These are phyloP conservation scores for Brachionus plicatilis DNA, from an alignment of 1,140 invertebrate species.

Conservation along the genomic window DNA sequence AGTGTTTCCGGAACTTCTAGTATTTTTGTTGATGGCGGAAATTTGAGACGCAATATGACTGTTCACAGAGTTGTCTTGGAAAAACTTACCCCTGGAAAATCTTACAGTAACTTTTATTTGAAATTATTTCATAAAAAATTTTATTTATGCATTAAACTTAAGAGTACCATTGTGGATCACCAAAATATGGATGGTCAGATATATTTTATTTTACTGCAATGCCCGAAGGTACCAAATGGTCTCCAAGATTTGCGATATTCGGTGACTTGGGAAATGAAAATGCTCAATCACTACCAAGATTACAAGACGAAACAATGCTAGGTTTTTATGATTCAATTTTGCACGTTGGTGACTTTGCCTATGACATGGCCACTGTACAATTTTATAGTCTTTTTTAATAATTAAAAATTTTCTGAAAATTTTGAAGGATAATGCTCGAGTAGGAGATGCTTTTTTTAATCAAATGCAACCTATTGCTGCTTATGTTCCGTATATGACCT, in stretches of 20 bases:
- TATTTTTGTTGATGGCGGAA: conserved; percentile 74
- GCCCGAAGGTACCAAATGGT: conserved; percentile 65
- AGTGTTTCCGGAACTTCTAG: conserved; percentile 61
- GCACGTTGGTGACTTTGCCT: conserved; percentile 85
- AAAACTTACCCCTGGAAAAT: conserved; percentile 60
- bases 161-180: conserved; percentile 72
- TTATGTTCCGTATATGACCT: conserved; percentile 55
- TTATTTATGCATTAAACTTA: too few species aligned
- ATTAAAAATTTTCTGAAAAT: conserved; percentile 40
- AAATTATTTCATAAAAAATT: neutral
- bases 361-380: conserved; percentile 73
- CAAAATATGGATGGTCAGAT: conserved; percentile 68
- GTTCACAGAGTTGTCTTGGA: conserved; percentile 70
- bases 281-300: conserved; percentile 68
- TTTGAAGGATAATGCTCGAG: conserved; percentile 54
- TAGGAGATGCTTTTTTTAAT: conserved; percentile 54
- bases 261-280: conserved; percentile 87
- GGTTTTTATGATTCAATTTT: conserved; percentile 78
- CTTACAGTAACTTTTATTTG: conserved; percentile 57
- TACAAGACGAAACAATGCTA: conserved; percentile 73
- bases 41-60: conserved; percentile 64
- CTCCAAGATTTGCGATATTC: conserved; percentile 73
- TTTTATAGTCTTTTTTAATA: neutral
- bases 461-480: conserved; percentile 52
- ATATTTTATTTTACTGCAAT: conserved; percentile 68